Conservation (phyloP, 2,113 vertebrate species). For the Mohoua ochrocephala region DNA sequence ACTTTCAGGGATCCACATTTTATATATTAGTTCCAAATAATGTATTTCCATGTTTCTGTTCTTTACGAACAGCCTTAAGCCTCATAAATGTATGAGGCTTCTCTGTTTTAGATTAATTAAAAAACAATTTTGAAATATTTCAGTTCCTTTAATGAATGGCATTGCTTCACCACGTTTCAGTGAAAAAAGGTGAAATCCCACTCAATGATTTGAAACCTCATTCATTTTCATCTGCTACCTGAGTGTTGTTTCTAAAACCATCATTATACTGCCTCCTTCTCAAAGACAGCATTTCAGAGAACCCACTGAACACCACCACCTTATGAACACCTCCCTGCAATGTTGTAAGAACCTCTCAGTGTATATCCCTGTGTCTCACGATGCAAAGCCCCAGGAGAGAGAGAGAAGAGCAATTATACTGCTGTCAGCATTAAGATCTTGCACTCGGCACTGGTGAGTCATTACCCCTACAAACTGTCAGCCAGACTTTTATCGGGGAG, state of each 20-base stretch:
- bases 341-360: not conserved
- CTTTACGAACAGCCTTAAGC: not conserved
- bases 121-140: not conserved
- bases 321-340: not conserved
- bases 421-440: constrained; percentile 24
- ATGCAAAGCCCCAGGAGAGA: constrained; percentile 44
- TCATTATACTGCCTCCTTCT: constrained; percentile 3
- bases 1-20: not conserved
- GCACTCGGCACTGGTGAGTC: constrained; percentile 30
- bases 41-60: not conserved
- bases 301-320: not conserved
- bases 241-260: not conserved
- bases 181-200: constrained; percentile 22
- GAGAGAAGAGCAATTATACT: constrained; percentile 37
- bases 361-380: not conserved
- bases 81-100: not conserved
- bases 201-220: constrained; percentile 13
- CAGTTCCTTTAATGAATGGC: not conserved
- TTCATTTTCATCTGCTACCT: constrained; percentile 16
- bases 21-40: not conserved
- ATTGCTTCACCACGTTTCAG: not conserved
- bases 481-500: not conserved
- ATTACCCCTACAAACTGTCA: constrained; percentile 28
- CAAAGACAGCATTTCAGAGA: constrained; percentile 2
- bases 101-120: not conserved